These are phyloP conservation scores for Meiosimyza decipiens DNA, from an alignment of 2,888 invertebrate genomes.

Conservation along the genomic window DNA sequence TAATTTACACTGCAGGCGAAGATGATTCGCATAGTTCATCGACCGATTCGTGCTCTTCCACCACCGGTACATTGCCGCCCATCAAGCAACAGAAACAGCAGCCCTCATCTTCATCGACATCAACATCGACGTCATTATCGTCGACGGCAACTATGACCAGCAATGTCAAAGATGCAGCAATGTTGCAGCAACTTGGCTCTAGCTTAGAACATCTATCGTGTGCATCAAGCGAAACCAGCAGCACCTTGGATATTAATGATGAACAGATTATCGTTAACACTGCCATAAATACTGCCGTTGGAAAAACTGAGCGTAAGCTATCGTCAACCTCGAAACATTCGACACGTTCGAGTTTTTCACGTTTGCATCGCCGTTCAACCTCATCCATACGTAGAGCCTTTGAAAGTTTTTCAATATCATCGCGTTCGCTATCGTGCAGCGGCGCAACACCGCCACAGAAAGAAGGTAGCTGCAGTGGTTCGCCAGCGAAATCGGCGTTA, in stretches of 20 bases:
- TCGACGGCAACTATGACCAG: background rate
- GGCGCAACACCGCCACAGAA: conserved; percentile 62
- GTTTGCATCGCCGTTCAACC: conserved; percentile 70
- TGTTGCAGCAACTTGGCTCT: conserved; percentile 43
- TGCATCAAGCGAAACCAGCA: conserved; percentile 73
- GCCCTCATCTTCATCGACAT: conserved; percentile 35
- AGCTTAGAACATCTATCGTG: conserved; percentile 59
- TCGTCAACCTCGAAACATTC: conserved; percentile 45
- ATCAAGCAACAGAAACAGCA: conserved; percentile 25
- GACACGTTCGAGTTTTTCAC: conserved; percentile 59
- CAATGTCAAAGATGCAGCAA: conserved; percentile 1
- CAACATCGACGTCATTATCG: conserved; percentile 35
- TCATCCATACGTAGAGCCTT: conserved; percentile 79
- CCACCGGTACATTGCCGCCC: conserved; percentile 47
- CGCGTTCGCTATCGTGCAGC: conserved; percentile 75
- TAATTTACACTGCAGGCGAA: conserved; percentile 63
- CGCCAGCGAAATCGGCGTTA: conserved; percentile 57
- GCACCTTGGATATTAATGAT: conserved; percentile 70
- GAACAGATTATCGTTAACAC: conserved; percentile 51
- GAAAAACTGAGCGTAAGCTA: conserved; percentile 50
- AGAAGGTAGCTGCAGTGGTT: conserved; percentile 30
- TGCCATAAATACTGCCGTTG: conserved; percentile 15
- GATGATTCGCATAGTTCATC: conserved; percentile 67
- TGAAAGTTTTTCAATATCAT: conserved; percentile 74
- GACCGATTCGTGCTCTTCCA: conserved; percentile 65